Conservation (phyloP, 2,113 vertebrate genomes). For the Caretta caretta region DNA sequence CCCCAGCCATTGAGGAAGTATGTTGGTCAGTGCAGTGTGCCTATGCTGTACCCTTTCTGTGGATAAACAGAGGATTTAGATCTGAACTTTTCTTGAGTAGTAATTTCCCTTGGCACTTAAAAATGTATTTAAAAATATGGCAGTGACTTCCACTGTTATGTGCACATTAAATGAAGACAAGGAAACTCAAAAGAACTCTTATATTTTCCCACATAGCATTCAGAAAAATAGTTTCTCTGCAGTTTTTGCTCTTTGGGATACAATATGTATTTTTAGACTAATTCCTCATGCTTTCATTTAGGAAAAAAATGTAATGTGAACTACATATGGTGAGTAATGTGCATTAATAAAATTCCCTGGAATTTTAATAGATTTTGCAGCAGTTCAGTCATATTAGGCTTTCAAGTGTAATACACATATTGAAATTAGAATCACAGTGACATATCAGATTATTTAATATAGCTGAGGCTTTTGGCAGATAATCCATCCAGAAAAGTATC, state of each 20-base stretch:
- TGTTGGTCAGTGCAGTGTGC: neutral
- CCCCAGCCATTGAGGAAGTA: accelerated
- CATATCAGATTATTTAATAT: neutral
- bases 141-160: neutral
- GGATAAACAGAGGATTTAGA: neutral
- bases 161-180: neutral
- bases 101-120: neutral
- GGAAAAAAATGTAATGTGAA: accelerated
- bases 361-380: constrained; percentile 9
- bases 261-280: neutral
- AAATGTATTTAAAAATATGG: neutral
- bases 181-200: neutral
- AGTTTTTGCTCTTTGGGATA: neutral
- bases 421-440: constrained; percentile 11
- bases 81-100: neutral
- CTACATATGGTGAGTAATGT: neutral
- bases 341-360: neutral
- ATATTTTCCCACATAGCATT: neutral
- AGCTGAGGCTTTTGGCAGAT: neutral
- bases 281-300: neutral
- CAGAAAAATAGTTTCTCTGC: neutral
- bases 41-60: neutral
- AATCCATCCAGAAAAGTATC: neutral
- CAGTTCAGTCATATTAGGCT: neutral
- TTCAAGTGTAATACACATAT: neutral